These are phyloP conservation scores for Ptychochromis oligacanthus DNA, from an alignment of 2,113 vertebrate species.

Conservation along the genomic window DNA sequence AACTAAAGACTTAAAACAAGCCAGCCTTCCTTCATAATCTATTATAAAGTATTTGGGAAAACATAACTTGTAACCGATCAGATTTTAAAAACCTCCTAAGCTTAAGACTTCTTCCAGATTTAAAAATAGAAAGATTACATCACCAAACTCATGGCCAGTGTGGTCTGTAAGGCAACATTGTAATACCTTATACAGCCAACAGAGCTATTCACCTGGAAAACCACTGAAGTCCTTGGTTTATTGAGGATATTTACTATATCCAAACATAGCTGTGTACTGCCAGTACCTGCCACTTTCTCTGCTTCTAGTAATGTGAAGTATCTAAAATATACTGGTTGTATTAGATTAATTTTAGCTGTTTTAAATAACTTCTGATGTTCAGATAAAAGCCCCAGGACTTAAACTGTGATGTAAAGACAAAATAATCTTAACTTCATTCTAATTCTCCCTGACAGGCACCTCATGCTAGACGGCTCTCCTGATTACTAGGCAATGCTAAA, in stretches of 20 bases:
- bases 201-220: background rate
- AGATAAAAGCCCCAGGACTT: constrained; percentile 8
- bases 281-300: background rate
- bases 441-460: constrained; percentile 41
- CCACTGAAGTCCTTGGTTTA: background rate
- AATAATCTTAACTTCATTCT: constrained; percentile 16
- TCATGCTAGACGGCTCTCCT: constrained; percentile 21
- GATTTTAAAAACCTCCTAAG: background rate
- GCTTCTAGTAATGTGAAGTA: background rate
- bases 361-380: background rate
- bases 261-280: background rate
- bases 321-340: background rate
- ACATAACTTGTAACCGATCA: background rate
- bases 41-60: background rate
- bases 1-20: background rate
- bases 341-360: background rate
- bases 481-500: constrained; percentile 11
- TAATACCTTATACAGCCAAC: accelerated
- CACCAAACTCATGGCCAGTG: background rate
- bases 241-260: background rate
- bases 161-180: background rate
- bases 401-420: constrained; percentile 25
- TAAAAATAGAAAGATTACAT: background rate
- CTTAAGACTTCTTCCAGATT: background rate
- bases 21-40: background rate